These are phyloP conservation scores for Clavelina lepadiformis DNA, from an alignment of 23 tunicate species.

Conservation along the genomic window DNA sequence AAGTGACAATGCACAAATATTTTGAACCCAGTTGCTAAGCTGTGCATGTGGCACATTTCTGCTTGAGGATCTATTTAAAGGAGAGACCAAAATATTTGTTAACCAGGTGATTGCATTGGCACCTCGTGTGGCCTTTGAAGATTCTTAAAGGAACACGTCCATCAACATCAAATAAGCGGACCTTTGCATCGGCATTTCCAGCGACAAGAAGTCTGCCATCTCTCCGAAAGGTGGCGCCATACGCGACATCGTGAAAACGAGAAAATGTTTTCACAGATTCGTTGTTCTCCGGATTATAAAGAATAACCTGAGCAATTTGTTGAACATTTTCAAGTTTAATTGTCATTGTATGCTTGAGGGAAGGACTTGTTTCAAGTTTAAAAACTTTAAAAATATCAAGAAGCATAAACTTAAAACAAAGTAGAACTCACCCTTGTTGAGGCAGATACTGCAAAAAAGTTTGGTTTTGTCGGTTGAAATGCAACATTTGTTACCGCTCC, in stretches of 20 bases:
- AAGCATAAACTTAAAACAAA: background rate
- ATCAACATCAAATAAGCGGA: slow-evolving; percentile 57
- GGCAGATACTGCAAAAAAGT: slow-evolving; percentile 57
- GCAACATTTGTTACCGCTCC: slow-evolving; percentile 71
- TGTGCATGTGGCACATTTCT: too few relatives aligned
- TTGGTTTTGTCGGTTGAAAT: slow-evolving; percentile 43
- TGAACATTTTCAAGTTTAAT: background rate
- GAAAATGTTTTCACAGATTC: slow-evolving; percentile 59
- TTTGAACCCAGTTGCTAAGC: too few relatives aligned
- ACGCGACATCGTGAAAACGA: slow-evolving; percentile 59
- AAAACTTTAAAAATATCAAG: background rate
- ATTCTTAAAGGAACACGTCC: slow-evolving; percentile 62
- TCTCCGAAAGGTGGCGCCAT: slow-evolving; percentile 72
- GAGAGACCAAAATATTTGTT: too few relatives aligned
- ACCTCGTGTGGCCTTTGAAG: slow-evolving; percentile 78
- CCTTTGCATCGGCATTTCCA: slow-evolving; percentile 65
- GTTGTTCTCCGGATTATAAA: slow-evolving; percentile 40
- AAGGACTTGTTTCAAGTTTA: background rate
- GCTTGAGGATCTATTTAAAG: too few relatives aligned
- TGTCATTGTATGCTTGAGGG: background rate
- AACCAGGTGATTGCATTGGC: too few relatives aligned
- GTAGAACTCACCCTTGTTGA: slow-evolving; percentile 43
- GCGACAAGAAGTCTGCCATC: slow-evolving; percentile 77
- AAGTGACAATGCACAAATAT: too few relatives aligned
- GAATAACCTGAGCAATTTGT: slow-evolving; percentile 24